Conservation (phyloP, 2,888 invertebrate genomes). For the Cheilosia impressa region DNA sequence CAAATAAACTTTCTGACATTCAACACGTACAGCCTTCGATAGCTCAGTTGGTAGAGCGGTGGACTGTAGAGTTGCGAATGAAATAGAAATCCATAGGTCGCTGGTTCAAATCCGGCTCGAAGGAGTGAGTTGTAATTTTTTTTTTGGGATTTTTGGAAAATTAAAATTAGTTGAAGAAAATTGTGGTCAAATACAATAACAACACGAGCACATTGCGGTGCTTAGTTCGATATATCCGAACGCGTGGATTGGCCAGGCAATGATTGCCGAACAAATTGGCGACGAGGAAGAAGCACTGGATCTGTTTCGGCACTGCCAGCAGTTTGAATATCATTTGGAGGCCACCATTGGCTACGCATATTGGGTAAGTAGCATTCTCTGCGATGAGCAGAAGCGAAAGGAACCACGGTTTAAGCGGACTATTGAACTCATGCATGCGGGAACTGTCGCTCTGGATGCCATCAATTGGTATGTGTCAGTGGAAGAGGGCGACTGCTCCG, state of each 20-base stretch:
- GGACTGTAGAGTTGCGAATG: slow-evolving; percentile 76
- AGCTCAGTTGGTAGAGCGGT: slow-evolving; percentile 79
- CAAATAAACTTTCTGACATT: slow-evolving; percentile 9
- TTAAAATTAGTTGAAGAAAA: neutral
- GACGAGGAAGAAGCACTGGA: slow-evolving; percentile 91
- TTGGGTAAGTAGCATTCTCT: slow-evolving; percentile 91
- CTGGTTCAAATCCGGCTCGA: slow-evolving; percentile 80
- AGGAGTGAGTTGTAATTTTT: slow-evolving; percentile 68
- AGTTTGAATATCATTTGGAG: slow-evolving; percentile 91
- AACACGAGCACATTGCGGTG: too few relatives aligned
- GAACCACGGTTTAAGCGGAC: slow-evolving; percentile 87
- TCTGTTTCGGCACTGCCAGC: slow-evolving; percentile 94
- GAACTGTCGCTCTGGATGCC: slow-evolving; percentile 91
- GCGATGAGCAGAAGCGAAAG: slow-evolving; percentile 84
- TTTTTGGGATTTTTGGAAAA: slow-evolving; percentile 29
- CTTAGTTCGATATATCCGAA: too few relatives aligned
- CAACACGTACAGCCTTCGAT: slow-evolving; percentile 74
- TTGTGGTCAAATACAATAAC: too few relatives aligned
- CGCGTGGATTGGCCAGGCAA: too few relatives aligned
- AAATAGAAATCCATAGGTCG: slow-evolving; percentile 79
- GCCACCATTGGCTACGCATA: slow-evolving; percentile 93
- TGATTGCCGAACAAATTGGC: too few relatives aligned
- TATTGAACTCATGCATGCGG: slow-evolving; percentile 91
- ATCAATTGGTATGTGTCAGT: slow-evolving; percentile 86
- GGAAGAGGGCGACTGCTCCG: slow-evolving; percentile 84